phyloP scores from a whole-genome alignment of 2,113 vertebrate genomes.

The Oryctolagus cuniculus region DNA sequence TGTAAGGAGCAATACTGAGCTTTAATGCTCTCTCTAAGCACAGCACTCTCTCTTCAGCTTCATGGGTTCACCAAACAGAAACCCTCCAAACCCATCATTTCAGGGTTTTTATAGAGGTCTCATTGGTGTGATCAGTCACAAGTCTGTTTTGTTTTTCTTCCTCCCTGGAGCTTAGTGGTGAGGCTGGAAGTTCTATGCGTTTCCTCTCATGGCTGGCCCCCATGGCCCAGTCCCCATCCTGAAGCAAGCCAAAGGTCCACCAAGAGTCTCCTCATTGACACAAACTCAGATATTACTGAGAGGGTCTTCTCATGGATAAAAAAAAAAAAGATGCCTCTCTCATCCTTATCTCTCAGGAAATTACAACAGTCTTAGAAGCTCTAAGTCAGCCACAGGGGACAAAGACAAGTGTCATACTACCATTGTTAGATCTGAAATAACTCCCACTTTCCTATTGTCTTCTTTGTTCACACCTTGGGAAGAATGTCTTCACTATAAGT shows the following conservation, averaged over 20 bases:
- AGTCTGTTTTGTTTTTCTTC: rapidly evolving
- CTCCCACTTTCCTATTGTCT: background rate
- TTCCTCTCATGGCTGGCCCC: background rate
- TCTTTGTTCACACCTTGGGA: background rate
- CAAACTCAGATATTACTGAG: background rate
- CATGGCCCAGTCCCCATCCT: background rate
- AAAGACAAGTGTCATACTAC: background rate
- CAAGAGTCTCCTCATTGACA: background rate
- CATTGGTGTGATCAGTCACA: background rate
- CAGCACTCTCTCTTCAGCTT: background rate
- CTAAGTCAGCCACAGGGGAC: too few relatives aligned
- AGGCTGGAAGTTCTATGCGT: background rate
- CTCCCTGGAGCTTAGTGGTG: background rate
- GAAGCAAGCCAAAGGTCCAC: too few relatives aligned
- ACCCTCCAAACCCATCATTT: too few relatives aligned
- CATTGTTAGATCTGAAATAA: background rate
- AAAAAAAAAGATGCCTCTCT: background rate
- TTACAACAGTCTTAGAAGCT: background rate
- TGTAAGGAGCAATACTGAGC: background rate
- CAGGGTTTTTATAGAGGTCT: too few relatives aligned
- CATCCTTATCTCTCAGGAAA: background rate
- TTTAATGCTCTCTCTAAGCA: rapidly evolving
- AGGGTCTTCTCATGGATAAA: background rate
- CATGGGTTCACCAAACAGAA: background rate
- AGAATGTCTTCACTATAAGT: background rate